Conservation (phyloP, 2,113 vertebrate genomes). For the Pseudorasbora parva region DNA sequence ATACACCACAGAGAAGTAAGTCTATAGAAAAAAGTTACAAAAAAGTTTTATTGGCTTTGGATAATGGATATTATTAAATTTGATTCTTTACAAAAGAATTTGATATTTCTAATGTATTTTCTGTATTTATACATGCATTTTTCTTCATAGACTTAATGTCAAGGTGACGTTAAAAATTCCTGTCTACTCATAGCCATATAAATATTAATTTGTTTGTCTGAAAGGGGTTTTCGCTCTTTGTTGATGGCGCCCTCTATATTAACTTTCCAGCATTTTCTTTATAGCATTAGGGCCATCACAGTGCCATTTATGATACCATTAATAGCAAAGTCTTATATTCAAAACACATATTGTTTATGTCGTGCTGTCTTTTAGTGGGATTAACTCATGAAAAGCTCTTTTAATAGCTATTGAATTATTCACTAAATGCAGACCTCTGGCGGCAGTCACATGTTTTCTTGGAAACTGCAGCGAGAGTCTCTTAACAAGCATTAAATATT, state of each 20-base stretch:
- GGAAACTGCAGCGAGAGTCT: conserved; percentile 32
- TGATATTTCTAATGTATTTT: too few species aligned
- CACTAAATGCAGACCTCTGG: conserved; percentile 28
- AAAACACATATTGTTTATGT: conserved; percentile 16
- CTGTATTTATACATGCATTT: too few species aligned
- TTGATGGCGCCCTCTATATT: neutral
- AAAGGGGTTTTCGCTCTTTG: neutral
- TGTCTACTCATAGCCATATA: neutral
- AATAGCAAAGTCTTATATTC: neutral
- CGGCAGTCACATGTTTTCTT: conserved; percentile 38
- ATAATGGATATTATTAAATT: neutral
- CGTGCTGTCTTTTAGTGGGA: neutral
- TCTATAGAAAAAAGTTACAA: too few species aligned
- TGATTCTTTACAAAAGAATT: too few species aligned
- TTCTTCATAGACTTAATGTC: too few species aligned
- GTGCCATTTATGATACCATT: neutral
- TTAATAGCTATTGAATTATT: conserved; percentile 47
- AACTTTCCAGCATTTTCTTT: neutral
- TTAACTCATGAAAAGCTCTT: conserved; percentile 31
- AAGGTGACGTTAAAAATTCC: too few species aligned
- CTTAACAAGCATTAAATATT: conserved; percentile 50
- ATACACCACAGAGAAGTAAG: too few species aligned
- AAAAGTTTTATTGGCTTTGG: neutral
- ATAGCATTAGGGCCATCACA: neutral
- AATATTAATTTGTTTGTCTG: neutral